Conservation (phyloP, 2,888 invertebrate species). For the Eutolmus rufibarbis region DNA sequence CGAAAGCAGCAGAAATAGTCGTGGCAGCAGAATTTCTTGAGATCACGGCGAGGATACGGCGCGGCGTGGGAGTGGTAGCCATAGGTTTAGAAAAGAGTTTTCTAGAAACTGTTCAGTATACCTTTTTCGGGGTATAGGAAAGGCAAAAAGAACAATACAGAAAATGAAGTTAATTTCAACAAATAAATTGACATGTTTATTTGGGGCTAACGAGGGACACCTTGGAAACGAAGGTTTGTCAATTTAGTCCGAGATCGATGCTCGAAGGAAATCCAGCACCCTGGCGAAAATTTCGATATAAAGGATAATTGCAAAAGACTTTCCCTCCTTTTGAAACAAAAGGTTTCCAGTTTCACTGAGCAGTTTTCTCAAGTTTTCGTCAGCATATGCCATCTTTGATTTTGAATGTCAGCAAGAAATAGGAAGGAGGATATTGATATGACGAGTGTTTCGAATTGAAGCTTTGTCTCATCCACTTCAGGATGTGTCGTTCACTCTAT, state of each 20-base stretch:
- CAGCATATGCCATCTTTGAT: not conserved
- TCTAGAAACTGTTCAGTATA: not conserved
- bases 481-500: not conserved
- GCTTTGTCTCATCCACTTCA: not conserved
- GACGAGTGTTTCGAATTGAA: not conserved
- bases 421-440: not conserved
- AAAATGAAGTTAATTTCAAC: constrained; percentile 7
- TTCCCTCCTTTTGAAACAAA: not conserved
- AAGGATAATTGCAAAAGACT: not conserved
- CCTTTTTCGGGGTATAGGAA: not conserved
- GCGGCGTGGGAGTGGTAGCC: not conserved
- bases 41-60: not conserved
- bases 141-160: not conserved
- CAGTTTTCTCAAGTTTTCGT: not conserved
- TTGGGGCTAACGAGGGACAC: constrained; percentile 19
- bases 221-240: not conserved
- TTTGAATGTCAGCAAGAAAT: not conserved
- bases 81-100: not conserved
- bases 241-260: not conserved
- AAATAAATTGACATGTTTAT: constrained; percentile 33
- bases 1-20: constrained; percentile 13
- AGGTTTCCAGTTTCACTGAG: not conserved
- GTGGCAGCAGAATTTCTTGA: not conserved
- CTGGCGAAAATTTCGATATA: not conserved
- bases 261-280: not conserved